Base-by-base conservation (phyloP, 2,888 invertebrate species). In the Phaedon cochleariae region DNA sequence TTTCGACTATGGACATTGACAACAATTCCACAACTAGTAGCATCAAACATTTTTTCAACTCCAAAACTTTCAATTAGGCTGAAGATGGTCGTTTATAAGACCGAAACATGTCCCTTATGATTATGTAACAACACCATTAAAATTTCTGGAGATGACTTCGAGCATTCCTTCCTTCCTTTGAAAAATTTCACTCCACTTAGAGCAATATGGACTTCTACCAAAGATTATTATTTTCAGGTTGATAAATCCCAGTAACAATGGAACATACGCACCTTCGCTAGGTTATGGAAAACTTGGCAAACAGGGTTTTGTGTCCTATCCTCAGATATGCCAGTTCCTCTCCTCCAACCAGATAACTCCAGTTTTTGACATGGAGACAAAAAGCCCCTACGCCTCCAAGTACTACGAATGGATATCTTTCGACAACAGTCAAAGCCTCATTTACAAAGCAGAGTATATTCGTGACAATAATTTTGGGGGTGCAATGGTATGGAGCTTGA, bases 401-500 rank as follows among this genome's bases (percentile, higher is more conserved):
- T 84, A 85, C 53, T 83, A 82, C 15, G 92, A 95, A 74, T 96
- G 96, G 96, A 86, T 95, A 48, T 94, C 95, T 0, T 95, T 89
- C 79, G 96, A 96, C 69, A 88, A 91, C 75, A 85, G 87, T 22
- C 81, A 85, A 54, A 95, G 95, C 81, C 85, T 93, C 1, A 84
- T 84, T 59, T 88, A 88, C 74, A 95, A 93, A 84, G 90, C 88
- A 76, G 77, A 75, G 51, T 76, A 68, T 58, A 69, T 74, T 34
- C 70, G 73, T 55, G 71, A 68, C 83, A 85, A 88, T 54, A 85
- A 87, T 34, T 87, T 92, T 73, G 91, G 91, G 53, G 96, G 96
- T 31, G 92, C 91, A 4, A 95, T 95, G 95, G 85, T 95, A 64
- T 94, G 91, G 83, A 91, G 92, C 9, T 84, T 96, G 21, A 95